Evolutionary conservation across 2,888 invertebrate species (phyloP).

Genomic region (Calliopum simillimum): DNA sequence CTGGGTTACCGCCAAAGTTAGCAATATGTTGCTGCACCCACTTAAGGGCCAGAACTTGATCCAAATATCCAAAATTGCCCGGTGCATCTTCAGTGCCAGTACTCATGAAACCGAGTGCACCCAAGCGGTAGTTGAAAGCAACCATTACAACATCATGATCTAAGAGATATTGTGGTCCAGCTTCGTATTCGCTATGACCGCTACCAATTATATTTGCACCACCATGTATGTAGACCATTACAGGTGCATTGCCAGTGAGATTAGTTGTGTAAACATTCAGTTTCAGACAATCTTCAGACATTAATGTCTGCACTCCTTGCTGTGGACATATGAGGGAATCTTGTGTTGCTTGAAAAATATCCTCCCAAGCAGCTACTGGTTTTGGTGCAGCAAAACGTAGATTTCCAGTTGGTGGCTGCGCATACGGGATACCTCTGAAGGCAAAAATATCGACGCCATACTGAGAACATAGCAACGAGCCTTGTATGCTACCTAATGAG

Average conservation of each 20-base stretch:
- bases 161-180: conserved; percentile 59
- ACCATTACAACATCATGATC: conserved; percentile 61
- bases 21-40: conserved; percentile 75
- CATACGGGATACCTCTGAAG: conserved; percentile 68
- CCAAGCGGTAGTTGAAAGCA: conserved; percentile 61
- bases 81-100: conserved; percentile 73
- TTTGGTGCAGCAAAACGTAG: conserved; percentile 66
- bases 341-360: conserved; percentile 62
- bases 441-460: conserved; percentile 65
- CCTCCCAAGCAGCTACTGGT: conserved; percentile 59
- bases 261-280: conserved; percentile 72
- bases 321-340: conserved; percentile 66
- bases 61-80: conserved; percentile 76
- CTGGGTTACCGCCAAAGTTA: conserved; percentile 75
- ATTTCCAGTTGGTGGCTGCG: conserved; percentile 65
- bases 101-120: conserved; percentile 70
- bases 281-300: conserved; percentile 75
- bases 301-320: conserved; percentile 41
- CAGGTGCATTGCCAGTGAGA: conserved; percentile 47
- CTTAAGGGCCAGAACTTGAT: conserved; percentile 74
- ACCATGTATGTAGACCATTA: conserved; percentile 61
- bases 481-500: conserved; percentile 64
- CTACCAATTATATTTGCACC: conserved; percentile 58
- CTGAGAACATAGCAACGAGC: conserved; percentile 65
- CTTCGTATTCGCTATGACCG: conserved; percentile 55